Base-by-base conservation (phyloP, 2,888 invertebrate genomes). In the Lordiphosa andalusiaca region DNA sequence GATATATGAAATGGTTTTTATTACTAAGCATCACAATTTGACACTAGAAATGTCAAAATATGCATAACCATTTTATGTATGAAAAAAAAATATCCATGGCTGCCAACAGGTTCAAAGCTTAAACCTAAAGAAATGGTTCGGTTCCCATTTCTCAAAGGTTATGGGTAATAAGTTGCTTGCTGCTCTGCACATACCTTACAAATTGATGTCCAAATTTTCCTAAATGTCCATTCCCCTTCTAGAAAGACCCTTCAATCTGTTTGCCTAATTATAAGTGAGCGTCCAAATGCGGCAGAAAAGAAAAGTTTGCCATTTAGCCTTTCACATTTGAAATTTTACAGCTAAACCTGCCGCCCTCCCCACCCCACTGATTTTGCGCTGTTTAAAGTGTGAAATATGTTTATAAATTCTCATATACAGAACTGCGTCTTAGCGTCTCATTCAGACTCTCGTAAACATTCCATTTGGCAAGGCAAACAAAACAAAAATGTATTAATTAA, bases 401-500 rank as follows among this genome's bases (percentile, higher is more conserved):
- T 59, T 63, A 58, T 54, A 51, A 50, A 30, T 30, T 30, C 30
- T 30, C 9, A 30, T 67, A 56, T 57, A 60, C 54, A 58, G 63
- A 73, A 73, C 55, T 75, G 73, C 73, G 82, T 60, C 60, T 62
- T 73, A 54, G 48, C 46, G 9, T 30, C 30, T 10, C 41, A 57
- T 65, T 64, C 50, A 42, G 40, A 59, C 49, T 37, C 52, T 30
- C 56, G 48, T 61, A 76, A 69, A 65, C 65, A 71, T 60, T 67
- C 58, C 44, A 40, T 41, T 37, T 19, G 12, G 35, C 36, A 44
- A 39, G 47, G 35, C 46, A 56, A 63, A 51, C 47, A 65, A 37
- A 56, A 30, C 39, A 12, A 38, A 52, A 53, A 65, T 67, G 62
- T 77, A 81, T 76, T 81, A 77, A 81, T 77, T 67, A 62, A 81